Evolutionary conservation across 2,113 vertebrate species (phyloP).

Genomic region (Indri indri): DNA sequence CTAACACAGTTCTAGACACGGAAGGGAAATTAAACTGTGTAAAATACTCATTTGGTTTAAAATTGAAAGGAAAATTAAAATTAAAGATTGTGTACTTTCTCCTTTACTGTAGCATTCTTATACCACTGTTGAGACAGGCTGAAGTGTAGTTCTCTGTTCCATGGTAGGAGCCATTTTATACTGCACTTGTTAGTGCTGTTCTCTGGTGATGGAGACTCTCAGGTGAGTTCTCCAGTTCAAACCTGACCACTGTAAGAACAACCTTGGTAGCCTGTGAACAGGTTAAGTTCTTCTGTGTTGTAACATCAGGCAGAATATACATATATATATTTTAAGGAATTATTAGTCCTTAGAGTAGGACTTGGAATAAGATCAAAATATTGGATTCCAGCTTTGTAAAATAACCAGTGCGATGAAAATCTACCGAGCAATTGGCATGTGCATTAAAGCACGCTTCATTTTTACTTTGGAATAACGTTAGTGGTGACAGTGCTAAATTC

Average conservation of each 20-base stretch:
- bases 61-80: background rate
- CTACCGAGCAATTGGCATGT: background rate
- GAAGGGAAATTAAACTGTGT: background rate
- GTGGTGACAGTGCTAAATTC: background rate
- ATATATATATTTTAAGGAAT: background rate
- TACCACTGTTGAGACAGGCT: background rate
- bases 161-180: background rate
- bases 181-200: no score
- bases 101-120: background rate
- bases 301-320: background rate
- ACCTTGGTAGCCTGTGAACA: background rate
- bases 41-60: background rate
- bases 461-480: background rate
- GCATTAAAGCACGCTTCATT: background rate
- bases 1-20: background rate
- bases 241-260: background rate
- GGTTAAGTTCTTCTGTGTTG: background rate
- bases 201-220: background rate
- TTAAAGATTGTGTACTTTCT: background rate
- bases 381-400: background rate
- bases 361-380: background rate
- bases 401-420: background rate
- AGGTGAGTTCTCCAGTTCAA: background rate
- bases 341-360: background rate
- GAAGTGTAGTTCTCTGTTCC: no score